A percentile compares a stretch with the other conserved stretches of the same genome.
Evolutionary conservation across 1,140 invertebrate species (phyloP).

Genomic region (Drosophila biarmipes): DNA sequence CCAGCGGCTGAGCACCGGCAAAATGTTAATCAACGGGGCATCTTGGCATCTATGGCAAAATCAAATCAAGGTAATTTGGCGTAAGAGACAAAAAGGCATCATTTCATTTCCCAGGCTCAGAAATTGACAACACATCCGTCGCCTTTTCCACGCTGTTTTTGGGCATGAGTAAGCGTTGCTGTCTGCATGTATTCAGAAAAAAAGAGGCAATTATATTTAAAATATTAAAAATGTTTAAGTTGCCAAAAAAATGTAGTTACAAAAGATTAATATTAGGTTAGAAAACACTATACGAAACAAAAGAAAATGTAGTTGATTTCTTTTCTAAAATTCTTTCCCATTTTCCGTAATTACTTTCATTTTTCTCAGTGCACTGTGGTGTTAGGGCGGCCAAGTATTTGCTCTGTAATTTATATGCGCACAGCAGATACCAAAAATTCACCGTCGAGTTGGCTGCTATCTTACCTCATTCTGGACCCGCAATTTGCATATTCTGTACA

Average conservation of each 20-base stretch:
- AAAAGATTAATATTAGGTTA: too few relatives aligned
- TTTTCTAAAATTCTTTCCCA: not conserved
- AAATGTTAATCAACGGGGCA: conserved; percentile 51
- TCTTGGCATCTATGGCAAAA: conserved; percentile 54
- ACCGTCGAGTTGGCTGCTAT: conserved; percentile 17
- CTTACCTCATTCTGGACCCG: conserved; percentile 38
- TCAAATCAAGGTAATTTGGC: conserved; percentile 83
- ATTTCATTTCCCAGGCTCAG: conserved; percentile 62
- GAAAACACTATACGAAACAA: too few relatives aligned
- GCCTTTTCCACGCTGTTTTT: not conserved
- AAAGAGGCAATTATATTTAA: too few relatives aligned
- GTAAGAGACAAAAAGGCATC: conserved; percentile 80
- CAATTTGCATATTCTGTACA: conserved; percentile 71
- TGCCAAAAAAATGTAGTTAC: too few relatives aligned
- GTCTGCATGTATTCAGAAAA: conserved; percentile 1
- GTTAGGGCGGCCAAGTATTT: conserved; percentile 33
- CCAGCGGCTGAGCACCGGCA: conserved; percentile 15
- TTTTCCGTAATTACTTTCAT: not conserved
- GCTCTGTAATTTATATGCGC: conserved; percentile 54
- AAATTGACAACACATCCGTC: conserved; percentile 40
- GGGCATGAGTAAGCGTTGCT: not conserved
- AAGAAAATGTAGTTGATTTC: too few relatives aligned
- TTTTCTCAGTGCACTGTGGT: not conserved
- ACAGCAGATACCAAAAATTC: conserved; percentile 51
- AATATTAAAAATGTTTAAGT: too few relatives aligned